These are phyloP conservation scores for Euplagia quadripunctaria DNA, from an alignment of 2,888 invertebrate genomes.

Conservation along the genomic window DNA sequence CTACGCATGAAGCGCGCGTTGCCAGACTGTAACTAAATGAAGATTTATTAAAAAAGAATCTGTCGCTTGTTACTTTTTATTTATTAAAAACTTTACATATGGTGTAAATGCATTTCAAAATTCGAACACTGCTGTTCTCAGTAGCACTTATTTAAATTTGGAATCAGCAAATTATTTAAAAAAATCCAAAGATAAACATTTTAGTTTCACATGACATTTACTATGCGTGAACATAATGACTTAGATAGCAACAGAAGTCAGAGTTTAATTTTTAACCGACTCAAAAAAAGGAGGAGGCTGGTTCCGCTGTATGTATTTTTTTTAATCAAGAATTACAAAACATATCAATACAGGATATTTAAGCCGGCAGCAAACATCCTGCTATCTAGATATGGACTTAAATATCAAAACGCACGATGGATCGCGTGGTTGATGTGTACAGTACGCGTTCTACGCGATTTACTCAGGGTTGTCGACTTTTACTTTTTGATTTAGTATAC, in stretches of 20 bases:
- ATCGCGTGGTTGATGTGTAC: slow-evolving; percentile 18
- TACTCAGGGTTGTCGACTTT: neutral
- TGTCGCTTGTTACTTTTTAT: too few species aligned
- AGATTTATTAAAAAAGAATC: neutral
- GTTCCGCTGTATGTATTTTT: too few species aligned
- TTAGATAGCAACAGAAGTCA: neutral
- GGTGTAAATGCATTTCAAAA: neutral
- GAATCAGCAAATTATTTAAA: neutral
- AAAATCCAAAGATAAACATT: neutral
- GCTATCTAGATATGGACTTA: slow-evolving; percentile 48
- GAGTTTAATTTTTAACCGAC: neutral
- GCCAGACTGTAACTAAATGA: too few species aligned
- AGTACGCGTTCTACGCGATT: slow-evolving; percentile 36
- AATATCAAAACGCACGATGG: slow-evolving; percentile 30
- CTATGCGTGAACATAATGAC: neutral
- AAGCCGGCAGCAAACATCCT: slow-evolving; percentile 45
- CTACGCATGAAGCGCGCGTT: too few species aligned
- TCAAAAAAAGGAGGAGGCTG: too few species aligned
- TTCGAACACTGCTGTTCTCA: neutral
- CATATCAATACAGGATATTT: slow-evolving; percentile 26
- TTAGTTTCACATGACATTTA: neutral
- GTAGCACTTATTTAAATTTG: neutral
- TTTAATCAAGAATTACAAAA: neutral
- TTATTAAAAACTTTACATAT: neutral
- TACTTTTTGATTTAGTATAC: neutral